A percentile compares a stretch with the other conserved stretches of the same genome.
phyloP scores from a whole-genome alignment of 2,113 vertebrate species.

The Struthidea cinerea region DNA sequence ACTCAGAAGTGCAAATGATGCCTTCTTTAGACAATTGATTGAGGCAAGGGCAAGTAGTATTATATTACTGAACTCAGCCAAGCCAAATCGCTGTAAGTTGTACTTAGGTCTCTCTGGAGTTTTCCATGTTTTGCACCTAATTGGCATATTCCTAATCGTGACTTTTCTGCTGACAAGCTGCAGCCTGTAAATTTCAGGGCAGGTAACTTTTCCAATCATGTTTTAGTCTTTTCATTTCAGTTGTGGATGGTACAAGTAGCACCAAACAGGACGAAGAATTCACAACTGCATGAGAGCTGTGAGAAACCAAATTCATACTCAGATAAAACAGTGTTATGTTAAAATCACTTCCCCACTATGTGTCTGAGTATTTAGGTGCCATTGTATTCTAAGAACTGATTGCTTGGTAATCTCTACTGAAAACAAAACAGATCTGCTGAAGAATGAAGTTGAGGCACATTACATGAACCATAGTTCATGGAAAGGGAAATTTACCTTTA shows the following conservation, averaged over 20 bases:
- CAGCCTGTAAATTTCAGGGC: not conserved
- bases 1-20: not conserved
- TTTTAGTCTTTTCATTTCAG: not conserved
- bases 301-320: not conserved
- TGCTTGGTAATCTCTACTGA: not conserved
- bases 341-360: not conserved
- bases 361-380: not conserved
- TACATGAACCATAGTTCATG: not conserved
- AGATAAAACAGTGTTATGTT: not conserved
- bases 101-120: not conserved
- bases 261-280: not conserved
- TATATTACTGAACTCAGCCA: not conserved
- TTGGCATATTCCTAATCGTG: not conserved
- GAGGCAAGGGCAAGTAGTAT: not conserved
- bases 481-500: not conserved
- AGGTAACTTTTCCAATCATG: not conserved
- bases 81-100: not conserved
- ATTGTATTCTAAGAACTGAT: not conserved
- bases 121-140: not conserved
- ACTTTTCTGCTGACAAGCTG: not conserved
- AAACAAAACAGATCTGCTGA: not conserved
- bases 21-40: not conserved
- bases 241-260: not conserved
- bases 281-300: not conserved
- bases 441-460: rapidly evolving